Percentiles rank a stretch among this genome's conserved stretches.
Conservation (phyloP, 1,140 invertebrate genomes). For the Cataglyphis hispanica region DNA sequence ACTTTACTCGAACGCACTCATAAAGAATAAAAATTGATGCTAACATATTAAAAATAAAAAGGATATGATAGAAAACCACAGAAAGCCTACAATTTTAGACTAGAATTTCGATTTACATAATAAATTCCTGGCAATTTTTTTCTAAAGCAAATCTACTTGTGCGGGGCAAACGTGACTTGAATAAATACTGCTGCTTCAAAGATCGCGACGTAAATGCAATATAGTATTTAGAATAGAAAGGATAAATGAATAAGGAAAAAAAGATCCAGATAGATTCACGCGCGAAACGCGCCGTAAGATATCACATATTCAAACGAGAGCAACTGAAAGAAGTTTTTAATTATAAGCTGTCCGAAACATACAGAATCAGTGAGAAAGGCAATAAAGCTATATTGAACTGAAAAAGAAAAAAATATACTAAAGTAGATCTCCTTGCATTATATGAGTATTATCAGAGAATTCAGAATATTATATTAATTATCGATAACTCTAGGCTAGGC, state of each 20-base stretch:
- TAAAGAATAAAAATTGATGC: constrained; percentile 4
- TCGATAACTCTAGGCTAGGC: constrained; percentile 70
- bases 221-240: constrained; percentile 67
- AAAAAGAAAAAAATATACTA: constrained; percentile 71
- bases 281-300: constrained; percentile 50
- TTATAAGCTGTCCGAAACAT: constrained; percentile 76
- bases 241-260: constrained; percentile 3
- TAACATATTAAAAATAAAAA: background rate
- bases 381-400: constrained; percentile 76
- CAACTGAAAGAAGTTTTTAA: constrained; percentile 61
- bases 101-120: background rate
- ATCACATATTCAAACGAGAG: constrained; percentile 47
- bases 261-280: constrained; percentile 30
- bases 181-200: constrained; percentile 32
- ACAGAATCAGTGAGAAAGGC: constrained; percentile 78
- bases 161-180: constrained; percentile 34
- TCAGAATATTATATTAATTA: constrained; percentile 73
- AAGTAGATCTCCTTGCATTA: constrained; percentile 78
- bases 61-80: background rate
- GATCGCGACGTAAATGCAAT: constrained; percentile 61
- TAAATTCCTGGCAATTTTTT: background rate
- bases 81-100: background rate
- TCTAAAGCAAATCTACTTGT: constrained; percentile 25
- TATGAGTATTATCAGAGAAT: constrained; percentile 68
- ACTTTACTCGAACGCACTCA: background rate